phyloP scores from a whole-genome alignment of 2,113 vertebrate genomes.

The Campylorhamphus procurvoides region DNA sequence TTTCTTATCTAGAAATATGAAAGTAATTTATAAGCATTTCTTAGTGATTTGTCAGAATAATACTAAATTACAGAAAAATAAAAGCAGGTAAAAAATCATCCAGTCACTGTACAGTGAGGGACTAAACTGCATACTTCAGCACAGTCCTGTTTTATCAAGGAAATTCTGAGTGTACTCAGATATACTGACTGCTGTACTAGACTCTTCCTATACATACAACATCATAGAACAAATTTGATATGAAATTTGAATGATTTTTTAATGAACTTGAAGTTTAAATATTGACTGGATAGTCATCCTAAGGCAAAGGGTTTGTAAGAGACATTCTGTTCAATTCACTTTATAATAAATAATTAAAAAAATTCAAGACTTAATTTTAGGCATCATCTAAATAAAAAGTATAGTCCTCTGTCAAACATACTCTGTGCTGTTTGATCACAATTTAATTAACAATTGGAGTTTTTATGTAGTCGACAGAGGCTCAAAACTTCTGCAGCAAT shows the following conservation, averaged over 20 bases:
- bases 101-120: not conserved
- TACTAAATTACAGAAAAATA: not conserved
- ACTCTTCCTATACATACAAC: not conserved
- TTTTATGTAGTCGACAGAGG: not conserved
- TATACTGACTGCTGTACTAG: not conserved
- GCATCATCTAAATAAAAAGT: not conserved
- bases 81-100: not conserved
- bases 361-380: not conserved
- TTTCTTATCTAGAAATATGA: not conserved
- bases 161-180: not conserved
- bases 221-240: not conserved
- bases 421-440: not conserved
- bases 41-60: not conserved
- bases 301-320: not conserved
- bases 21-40: not conserved
- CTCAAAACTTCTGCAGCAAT: not conserved
- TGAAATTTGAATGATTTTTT: not conserved
- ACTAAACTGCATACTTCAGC: not conserved
- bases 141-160: not conserved
- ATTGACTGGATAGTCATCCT: not conserved
- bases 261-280: not conserved
- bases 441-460: not conserved
- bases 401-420: not conserved
- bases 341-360: not conserved
- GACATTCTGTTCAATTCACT: not conserved